phyloP scores from a whole-genome alignment of 2,113 vertebrate genomes.

The Oenanthe oenanthe region DNA sequence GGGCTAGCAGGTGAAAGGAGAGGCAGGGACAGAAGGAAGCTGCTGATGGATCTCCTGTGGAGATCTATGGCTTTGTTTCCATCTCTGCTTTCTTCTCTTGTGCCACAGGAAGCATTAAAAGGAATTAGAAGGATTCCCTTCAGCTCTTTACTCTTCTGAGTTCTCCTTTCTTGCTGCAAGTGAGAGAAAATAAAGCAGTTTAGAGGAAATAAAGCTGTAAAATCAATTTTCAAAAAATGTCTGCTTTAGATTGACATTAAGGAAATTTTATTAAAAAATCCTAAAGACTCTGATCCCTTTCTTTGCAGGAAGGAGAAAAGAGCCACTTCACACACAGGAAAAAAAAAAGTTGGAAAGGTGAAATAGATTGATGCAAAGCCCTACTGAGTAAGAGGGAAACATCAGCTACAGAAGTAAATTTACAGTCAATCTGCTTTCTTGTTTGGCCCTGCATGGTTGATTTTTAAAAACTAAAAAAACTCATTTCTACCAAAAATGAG shows the following conservation, averaged over 20 bases:
- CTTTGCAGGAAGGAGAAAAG: not conserved
- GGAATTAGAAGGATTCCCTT: not conserved
- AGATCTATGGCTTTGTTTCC: not conserved
- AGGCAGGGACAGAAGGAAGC: not conserved
- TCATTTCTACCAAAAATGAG: not conserved
- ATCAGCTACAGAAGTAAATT: not conserved
- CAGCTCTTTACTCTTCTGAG: not conserved
- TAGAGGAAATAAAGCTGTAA: not conserved
- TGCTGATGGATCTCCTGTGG: not conserved
- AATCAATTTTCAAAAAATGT: not conserved
- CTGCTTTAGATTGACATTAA: not conserved
- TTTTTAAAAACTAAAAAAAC: not conserved
- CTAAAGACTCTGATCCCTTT: not conserved
- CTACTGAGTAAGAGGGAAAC: not conserved
- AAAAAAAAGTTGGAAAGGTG: not conserved
- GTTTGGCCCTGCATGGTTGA: not conserved
- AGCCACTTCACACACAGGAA: not conserved
- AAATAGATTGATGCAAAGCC: not conserved
- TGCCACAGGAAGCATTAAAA: not conserved
- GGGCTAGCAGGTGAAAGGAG: not conserved
- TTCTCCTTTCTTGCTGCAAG: not conserved
- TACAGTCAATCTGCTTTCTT: not conserved
- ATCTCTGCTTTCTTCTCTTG: not conserved
- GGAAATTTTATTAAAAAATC: not conserved
- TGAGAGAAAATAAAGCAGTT: not conserved